phyloP scores from a whole-genome alignment of 2,797 vertebrate genomes.

The Smutsia gigantea region DNA sequence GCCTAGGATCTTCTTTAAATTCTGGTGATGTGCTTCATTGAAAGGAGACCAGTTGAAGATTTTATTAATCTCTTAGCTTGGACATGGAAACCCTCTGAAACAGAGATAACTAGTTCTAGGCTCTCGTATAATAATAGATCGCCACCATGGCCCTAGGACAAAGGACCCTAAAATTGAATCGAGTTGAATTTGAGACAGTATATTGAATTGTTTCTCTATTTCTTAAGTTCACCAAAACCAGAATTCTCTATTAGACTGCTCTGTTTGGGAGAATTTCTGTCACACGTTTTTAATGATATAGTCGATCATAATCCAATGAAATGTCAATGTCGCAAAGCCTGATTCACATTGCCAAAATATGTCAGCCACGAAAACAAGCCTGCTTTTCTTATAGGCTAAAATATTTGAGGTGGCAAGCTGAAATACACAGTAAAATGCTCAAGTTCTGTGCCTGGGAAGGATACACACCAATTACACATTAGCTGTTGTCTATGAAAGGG shows the following conservation, averaged over 20 bases:
- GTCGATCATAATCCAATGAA: not conserved
- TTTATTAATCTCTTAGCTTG: not conserved
- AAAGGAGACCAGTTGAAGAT: not conserved
- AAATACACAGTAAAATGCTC: not conserved
- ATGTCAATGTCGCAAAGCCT: not conserved
- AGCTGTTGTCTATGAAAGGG: not conserved
- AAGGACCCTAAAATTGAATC: not conserved
- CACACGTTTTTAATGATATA: not conserved
- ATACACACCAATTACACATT: accelerated
- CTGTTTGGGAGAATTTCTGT: not conserved
- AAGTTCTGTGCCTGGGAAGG: not conserved
- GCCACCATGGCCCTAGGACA: not conserved
- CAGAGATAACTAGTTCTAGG: not conserved
- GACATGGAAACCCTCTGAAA: not conserved
- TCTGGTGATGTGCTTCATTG: not conserved
- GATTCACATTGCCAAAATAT: not conserved
- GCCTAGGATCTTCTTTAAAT: not conserved
- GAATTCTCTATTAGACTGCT: not conserved
- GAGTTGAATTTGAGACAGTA: not conserved
- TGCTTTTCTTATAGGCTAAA: not conserved
- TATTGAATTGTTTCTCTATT: not conserved
- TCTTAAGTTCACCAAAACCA: not conserved
- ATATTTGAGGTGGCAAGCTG: not conserved
- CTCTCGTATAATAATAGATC: not conserved
- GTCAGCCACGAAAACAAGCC: not conserved